Conservation (phyloP, 2,888 invertebrate genomes). For the Psylliodes chrysocephalus region DNA sequence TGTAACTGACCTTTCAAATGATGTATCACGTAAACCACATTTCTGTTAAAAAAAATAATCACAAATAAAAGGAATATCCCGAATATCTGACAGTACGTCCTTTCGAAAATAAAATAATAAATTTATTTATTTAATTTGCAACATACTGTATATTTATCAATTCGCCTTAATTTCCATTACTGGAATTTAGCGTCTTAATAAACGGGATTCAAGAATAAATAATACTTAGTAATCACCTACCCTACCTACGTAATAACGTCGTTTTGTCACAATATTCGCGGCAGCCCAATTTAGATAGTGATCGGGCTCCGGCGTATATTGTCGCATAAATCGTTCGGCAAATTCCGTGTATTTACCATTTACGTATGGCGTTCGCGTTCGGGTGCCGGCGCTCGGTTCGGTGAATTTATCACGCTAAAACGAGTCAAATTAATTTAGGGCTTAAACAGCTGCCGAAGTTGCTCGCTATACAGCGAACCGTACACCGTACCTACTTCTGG, state of each 20-base stretch:
- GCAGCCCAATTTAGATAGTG: conserved; percentile 29
- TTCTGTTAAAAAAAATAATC: too few relatives aligned
- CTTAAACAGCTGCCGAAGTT: conserved; percentile 10
- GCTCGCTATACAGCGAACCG: neutral
- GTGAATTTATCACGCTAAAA: conserved; percentile 25
- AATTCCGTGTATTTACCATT: conserved; percentile 33
- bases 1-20: too few relatives aligned
- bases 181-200: neutral
- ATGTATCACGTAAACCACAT: too few relatives aligned
- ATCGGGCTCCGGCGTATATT: conserved; percentile 30
- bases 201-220: neutral
- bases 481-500: too few relatives aligned
- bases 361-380: conserved; percentile 29
- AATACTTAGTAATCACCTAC: conserved; percentile 27
- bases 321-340: conserved; percentile 31
- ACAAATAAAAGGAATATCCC: too few relatives aligned
- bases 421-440: conserved; percentile 22
- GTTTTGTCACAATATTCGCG: conserved; percentile 28
- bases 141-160: too few relatives aligned
- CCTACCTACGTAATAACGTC: conserved; percentile 34
- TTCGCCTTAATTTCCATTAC: too few relatives aligned
- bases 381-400: conserved; percentile 18
- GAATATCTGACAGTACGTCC: too few relatives aligned
- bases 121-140: too few relatives aligned
- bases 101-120: too few relatives aligned